These are phyloP conservation scores for Polylopha cassiicola DNA, from an alignment of 2,888 invertebrate species.

Conservation along the genomic window DNA sequence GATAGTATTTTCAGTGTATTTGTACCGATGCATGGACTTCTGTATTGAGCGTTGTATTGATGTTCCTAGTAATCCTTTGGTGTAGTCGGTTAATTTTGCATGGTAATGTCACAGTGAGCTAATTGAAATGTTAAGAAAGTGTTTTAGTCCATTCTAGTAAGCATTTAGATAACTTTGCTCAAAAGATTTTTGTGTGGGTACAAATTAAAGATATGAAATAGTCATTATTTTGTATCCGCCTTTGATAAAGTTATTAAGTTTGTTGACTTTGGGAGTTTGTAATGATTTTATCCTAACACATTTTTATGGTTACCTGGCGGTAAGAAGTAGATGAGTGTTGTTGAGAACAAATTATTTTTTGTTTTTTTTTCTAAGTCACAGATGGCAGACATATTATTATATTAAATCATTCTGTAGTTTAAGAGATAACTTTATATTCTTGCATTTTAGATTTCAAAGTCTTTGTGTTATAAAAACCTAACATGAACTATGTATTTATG, in stretches of 20 bases:
- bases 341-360: slow-evolving; percentile 53
- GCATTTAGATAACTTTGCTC: slow-evolving; percentile 51
- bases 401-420: slow-evolving; percentile 17
- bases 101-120: slow-evolving; percentile 20
- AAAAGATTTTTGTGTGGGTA: slow-evolving; percentile 43
- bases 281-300: slow-evolving; percentile 37
- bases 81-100: slow-evolving; percentile 37
- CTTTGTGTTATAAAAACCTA: too few species aligned
- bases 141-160: slow-evolving; percentile 29
- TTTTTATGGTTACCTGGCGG: slow-evolving; percentile 58
- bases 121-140: slow-evolving; percentile 23
- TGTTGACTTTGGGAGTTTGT: slow-evolving; percentile 27
- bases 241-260: slow-evolving; percentile 22
- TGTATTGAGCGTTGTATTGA: slow-evolving; percentile 44
- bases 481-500: too few species aligned
- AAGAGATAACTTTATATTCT: too few species aligned
- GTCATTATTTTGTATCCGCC: slow-evolving; percentile 33
- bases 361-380: slow-evolving; percentile 62
- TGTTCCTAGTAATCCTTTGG: slow-evolving; percentile 54
- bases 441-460: too few species aligned
- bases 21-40: slow-evolving; percentile 42
- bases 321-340: slow-evolving; percentile 37
- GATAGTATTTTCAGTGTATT: slow-evolving; percentile 58
- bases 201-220: slow-evolving; percentile 32
- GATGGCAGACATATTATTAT: slow-evolving; percentile 31